phyloP scores from a whole-genome alignment of 2,113 vertebrate genomes.

The Hepsetus odoe region DNA sequence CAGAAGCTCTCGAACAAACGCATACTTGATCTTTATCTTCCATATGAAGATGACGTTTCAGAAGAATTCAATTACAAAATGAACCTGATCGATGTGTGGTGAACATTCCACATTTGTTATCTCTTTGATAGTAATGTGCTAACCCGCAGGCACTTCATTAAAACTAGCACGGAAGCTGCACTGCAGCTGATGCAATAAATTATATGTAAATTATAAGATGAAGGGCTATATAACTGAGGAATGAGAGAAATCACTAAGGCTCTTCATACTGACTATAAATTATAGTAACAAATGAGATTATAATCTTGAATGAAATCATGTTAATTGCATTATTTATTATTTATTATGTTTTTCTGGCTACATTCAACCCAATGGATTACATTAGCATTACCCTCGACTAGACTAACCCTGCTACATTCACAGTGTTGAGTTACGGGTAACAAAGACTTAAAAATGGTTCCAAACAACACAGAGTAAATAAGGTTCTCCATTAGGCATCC shows the following conservation, averaged over 20 bases:
- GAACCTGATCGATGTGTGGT: not conserved
- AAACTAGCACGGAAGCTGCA: not conserved
- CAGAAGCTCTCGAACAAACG: no score
- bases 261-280: not conserved
- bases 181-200: conserved; percentile 21
- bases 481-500: conserved; percentile 83
- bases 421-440: conserved; percentile 37
- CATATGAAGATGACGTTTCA: not conserved
- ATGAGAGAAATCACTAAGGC: not conserved
- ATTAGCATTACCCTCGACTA: not conserved
- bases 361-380: not conserved
- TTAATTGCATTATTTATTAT: no score
- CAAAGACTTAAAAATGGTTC: conserved; percentile 26
- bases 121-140: not conserved
- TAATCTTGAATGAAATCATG: no score
- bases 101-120: not conserved
- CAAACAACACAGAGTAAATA: conserved; percentile 34
- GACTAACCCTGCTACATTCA: conserved; percentile 4
- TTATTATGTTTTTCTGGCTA: no score
- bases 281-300: no score
- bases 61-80: not conserved
- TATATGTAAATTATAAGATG: not conserved
- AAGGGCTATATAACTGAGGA: not conserved
- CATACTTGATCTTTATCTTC: not conserved
- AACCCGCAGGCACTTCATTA: conserved; percentile 25